Conservation (phyloP, 2,113 vertebrate genomes). For the Daboia siamensis region DNA sequence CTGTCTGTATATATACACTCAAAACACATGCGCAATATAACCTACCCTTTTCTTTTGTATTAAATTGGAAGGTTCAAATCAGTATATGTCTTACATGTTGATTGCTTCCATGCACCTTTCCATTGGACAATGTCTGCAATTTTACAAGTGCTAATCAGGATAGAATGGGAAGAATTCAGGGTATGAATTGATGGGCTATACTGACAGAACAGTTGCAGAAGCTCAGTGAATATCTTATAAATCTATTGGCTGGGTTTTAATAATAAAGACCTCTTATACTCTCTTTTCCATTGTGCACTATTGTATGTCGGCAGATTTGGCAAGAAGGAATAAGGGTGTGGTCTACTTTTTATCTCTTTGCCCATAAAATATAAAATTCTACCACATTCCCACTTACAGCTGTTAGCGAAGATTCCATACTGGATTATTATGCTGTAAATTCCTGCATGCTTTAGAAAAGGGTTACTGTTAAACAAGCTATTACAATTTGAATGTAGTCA, state of each 20-base stretch:
- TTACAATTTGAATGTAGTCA: background rate
- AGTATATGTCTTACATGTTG: background rate
- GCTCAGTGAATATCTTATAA: background rate
- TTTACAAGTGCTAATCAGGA: background rate
- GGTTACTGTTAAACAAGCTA: background rate
- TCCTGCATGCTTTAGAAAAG: background rate
- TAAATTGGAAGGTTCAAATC: background rate
- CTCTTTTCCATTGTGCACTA: background rate
- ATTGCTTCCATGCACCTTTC: background rate
- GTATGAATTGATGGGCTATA: background rate
- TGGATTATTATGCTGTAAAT: background rate
- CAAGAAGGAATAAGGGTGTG: background rate
- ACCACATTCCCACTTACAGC: background rate
- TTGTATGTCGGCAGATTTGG: background rate
- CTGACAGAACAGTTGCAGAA: background rate
- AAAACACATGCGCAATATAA: background rate
- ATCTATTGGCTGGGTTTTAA: background rate
- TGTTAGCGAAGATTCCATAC: background rate
- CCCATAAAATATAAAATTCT: background rate
- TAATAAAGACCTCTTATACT: background rate
- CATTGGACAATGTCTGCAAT: background rate
- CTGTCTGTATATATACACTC: background rate
- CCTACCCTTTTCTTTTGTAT: background rate
- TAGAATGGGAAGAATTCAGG: background rate
- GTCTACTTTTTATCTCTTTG: background rate